Evolutionary conservation across 2,797 vertebrate species (phyloP).

Genomic region (Hylomyscus alleni): DNA sequence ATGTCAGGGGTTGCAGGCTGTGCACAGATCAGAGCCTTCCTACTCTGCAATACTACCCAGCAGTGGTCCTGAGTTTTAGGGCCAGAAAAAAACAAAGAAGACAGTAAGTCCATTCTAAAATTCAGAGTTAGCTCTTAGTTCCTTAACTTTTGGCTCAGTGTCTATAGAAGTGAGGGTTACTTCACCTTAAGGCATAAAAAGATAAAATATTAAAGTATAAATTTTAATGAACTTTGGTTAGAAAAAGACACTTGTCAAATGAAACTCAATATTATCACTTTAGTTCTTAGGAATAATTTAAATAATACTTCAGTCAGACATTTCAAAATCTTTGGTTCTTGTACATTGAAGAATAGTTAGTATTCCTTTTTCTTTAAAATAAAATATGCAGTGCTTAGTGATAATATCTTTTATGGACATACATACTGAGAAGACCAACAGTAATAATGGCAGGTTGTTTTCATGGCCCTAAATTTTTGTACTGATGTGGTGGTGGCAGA

Average conservation of each 20-base stretch:
- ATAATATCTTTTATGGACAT: slow-evolving; percentile 54
- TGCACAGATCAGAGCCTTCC: background rate
- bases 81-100: background rate
- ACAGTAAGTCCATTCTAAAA: slow-evolving; percentile 40
- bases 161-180: slow-evolving; percentile 8
- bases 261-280: slow-evolving; percentile 52
- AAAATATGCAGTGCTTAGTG: background rate
- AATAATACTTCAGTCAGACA: slow-evolving; percentile 51
- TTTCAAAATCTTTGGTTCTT: slow-evolving; percentile 56
- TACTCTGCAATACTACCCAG: background rate
- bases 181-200: background rate
- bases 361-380: slow-evolving; percentile 63
- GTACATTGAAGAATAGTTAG: slow-evolving; percentile 61
- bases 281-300: slow-evolving; percentile 62
- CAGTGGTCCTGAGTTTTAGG: background rate
- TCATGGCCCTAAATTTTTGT: background rate
- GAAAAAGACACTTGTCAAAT: slow-evolving; percentile 61
- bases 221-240: slow-evolving; percentile 49
- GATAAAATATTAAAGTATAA: slow-evolving; percentile 54
- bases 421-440: slow-evolving; percentile 18
- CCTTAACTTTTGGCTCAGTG: background rate
- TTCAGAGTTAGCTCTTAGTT: slow-evolving; percentile 6
- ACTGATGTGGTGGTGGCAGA: background rate
- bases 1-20: background rate
- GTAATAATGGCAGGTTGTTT: slow-evolving; percentile 37